Base-by-base conservation (phyloP, 2,888 invertebrate species). In the Eulithis prunata region DNA sequence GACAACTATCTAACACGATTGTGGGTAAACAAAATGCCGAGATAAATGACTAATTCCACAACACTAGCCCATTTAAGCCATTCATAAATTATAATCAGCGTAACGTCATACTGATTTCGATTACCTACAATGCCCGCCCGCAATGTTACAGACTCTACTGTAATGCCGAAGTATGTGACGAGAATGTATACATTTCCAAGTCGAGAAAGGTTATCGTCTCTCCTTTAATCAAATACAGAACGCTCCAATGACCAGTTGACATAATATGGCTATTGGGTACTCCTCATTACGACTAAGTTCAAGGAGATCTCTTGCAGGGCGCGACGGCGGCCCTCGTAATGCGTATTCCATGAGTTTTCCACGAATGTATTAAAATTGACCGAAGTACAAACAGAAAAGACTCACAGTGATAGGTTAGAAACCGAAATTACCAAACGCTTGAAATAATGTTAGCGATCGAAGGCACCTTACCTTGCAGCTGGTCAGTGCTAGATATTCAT, bases 1-100 rank as follows among this genome's bases (percentile, higher is more conserved):
- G 92, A 91, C 92, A 92, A 93, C 92, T 92, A 93, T 93, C 93
- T 92, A 92, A 92, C 90, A 88, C 91, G 91, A 93, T 92, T 92
- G 91, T 88, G 89, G 89, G 92, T 91, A 91, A 92, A 92, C 91
- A 90, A 89, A 88, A 83, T 78, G 82, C 85, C 88, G 91, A 92
- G 92, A 93, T 93, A 92, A 91, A 93, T 93, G 87, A 92, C 91
- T 92, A 92, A 93, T 91, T 92, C 88, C 87, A 87, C 86, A 89
- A 86, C 86, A 86, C 84, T 84, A 83, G 85, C 84, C 86, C 84
- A 85, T 90, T 89, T 85, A 75, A 83, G 82, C 84, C 90, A 90
- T 91, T 90, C 88, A 90, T 88, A 88, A 89, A 67, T 67, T 57
- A 89, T 89, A 88, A 85, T 90, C 84, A 86, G 81, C 82, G 83